Conservation (phyloP, 2,888 invertebrate genomes). For the Cerastis rubricosa region DNA sequence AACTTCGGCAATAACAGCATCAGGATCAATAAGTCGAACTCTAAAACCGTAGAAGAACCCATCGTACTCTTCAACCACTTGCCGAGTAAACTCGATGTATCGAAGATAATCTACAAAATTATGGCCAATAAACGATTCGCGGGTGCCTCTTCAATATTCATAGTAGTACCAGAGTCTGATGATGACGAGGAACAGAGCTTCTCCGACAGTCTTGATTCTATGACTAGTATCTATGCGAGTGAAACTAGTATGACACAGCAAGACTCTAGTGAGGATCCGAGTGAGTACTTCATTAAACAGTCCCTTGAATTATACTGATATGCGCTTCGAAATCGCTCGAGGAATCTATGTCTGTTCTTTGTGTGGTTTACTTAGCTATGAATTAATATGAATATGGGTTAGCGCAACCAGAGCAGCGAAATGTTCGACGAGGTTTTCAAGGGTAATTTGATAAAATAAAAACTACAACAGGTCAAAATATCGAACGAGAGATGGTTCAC, state of each 20-base stretch:
- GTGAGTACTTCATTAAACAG: conserved; percentile 38
- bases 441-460: not conserved
- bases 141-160: conserved; percentile 71
- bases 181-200: conserved; percentile 60
- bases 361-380: not conserved
- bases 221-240: not conserved
- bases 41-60: conserved; percentile 41
- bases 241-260: not conserved
- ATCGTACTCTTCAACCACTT: conserved; percentile 64
- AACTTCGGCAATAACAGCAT: not conserved
- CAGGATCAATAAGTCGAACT: conserved; percentile 9
- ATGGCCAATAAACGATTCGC: conserved; percentile 60
- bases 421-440: not conserved
- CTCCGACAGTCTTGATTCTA: not conserved
- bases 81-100: conserved; percentile 62
- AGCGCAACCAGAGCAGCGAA: not conserved
- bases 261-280: not conserved
- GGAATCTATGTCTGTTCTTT: conserved; percentile 18
- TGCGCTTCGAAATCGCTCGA: not conserved
- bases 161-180: conserved; percentile 72
- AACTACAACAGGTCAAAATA: not conserved
- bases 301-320: not conserved
- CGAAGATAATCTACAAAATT: conserved; percentile 68
- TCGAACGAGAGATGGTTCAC: not conserved
- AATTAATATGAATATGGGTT: too few relatives aligned